Evolutionary conservation across 2,797 vertebrate genomes (phyloP), one percentile per base, ranked within the genome.

Genomic region (Meriones psammophilus): DNA sequence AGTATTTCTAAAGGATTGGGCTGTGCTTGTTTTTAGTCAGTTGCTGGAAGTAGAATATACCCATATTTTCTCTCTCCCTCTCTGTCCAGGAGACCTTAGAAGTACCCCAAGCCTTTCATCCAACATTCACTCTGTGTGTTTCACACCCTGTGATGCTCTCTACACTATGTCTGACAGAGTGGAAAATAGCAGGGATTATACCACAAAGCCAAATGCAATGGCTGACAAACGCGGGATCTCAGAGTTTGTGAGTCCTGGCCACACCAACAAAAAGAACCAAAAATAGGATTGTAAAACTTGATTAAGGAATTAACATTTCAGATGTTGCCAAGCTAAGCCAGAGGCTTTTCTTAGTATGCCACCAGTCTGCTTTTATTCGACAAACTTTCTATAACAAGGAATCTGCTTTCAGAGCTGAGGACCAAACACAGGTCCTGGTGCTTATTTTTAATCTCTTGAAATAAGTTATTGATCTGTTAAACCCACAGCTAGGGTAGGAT

Each of bases 291-390:
- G 96, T 97, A 93, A 96, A 83, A 96, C 97, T 64, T 74, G 96
- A 89, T 97, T 97, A 97, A 97, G 85, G 93, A 84, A 97, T 97
- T 97, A 96, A 58, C 64, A 83, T 95, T 86, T 93, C 39, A 58
- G 42, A 33, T 20, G 28, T 84, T 20, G 5, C 28, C 46, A 93
- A 78, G 56, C 36, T 95, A 69, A 24, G 36, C n/a, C 28, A 56
- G 17, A 68, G 80, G 89, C 58, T 86, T 95, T 96, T 80, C 83
- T 91, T 94, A 86, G 50, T 22, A 74, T 50, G 9, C 64, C 17
- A 64, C 78, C 50, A 54, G 62, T 13, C 80, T 94, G 36, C 13
- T 94, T 88, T 84, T 94, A 86, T 91, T 86, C 78, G 83, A 56
- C 7, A 76, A 86, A 86, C 20, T 6, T 93, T 97, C 79, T 93